Base-by-base conservation (phyloP, 2,888 invertebrate species). In the Idaea straminata region DNA sequence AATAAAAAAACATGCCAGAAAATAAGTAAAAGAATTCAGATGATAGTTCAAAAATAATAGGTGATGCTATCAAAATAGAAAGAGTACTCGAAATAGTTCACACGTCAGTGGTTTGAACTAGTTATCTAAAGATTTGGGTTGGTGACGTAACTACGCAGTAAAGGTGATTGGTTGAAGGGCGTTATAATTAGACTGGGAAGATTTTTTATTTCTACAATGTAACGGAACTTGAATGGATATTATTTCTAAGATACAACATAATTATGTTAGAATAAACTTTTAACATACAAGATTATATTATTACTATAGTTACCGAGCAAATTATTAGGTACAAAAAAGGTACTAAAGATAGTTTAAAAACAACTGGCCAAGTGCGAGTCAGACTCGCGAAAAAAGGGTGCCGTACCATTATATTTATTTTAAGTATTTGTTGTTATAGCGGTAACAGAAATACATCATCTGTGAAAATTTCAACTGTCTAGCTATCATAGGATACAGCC, bases 21-120 rank as follows among this genome's bases (percentile, higher is more conserved):
- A 73, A 79, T 74, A 75, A 72, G 71, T 75, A 70, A 77, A 85
- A 85, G 82, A 85, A 87, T 86, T 87, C 78, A 76, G 80, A 79
- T 78, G 84, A 84, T 83, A 81, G 75, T 83, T 83, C 84, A 74
- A 83, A 89, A 90, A 91, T 90, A 89, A 88, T 85, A 79, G 84
- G 77, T 84, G 87, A 84, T 81, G 86, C 80, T 88, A 85, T 89
- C 87, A 82, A 85, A 87, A 87, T 83, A 83, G 82, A 78, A 76
- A 78, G 81, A 78, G 85, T 81, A 82, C 84, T 84, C 81, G 80
- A 88, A 91, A 92, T 91, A 92, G 85, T 79, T 73, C 70, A 72
- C 72, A 84, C 89, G 89, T 91, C 88, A 91, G 82, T 74, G 75
- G 81, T 83, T 82, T 83, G 74, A 81, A 80, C 75, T 83, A 80